These are phyloP conservation scores for Cephus sareptanus DNA, from an alignment of 2,888 invertebrate species.

Conservation along the genomic window DNA sequence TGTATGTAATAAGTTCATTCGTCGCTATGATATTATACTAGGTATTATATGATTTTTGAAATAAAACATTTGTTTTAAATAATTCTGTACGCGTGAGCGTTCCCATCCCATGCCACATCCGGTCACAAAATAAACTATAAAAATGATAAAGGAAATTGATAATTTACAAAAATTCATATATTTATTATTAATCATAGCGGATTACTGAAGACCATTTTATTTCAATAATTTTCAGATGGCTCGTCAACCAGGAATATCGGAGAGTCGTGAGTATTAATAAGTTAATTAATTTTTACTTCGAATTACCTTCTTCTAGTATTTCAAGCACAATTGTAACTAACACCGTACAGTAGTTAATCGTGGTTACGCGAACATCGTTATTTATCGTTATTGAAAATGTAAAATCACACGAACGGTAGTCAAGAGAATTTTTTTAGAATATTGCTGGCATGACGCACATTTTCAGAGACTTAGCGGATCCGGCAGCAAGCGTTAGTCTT, in stretches of 20 bases:
- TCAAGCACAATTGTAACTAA: background rate
- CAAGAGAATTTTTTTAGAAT: constrained; percentile 12
- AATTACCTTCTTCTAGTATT: background rate
- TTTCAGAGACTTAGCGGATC: constrained; percentile 63
- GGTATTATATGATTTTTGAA: constrained; percentile 63
- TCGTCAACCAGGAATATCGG: constrained; percentile 55
- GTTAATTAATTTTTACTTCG: background rate
- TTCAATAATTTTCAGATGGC: constrained; percentile 51
- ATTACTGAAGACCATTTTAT: background rate
- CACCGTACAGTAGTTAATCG: background rate
- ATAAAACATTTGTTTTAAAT: constrained; percentile 65
- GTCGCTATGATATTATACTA: constrained; percentile 63
- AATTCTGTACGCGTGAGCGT: constrained; percentile 14
- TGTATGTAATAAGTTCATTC: constrained; percentile 65
- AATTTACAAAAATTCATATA: background rate
- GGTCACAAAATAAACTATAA: background rate
- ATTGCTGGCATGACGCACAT: constrained; percentile 28
- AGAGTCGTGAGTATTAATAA: constrained; percentile 59
- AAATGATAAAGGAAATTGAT: background rate
- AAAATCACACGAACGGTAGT: background rate
- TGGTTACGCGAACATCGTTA: background rate
- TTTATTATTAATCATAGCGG: background rate
- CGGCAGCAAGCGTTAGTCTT: constrained; percentile 61
- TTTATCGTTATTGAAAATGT: background rate
- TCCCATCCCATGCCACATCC: background rate